These are phyloP conservation scores for Pseudotriccus pelzelni DNA, from an alignment of 2,797 vertebrate species.

Conservation along the genomic window DNA sequence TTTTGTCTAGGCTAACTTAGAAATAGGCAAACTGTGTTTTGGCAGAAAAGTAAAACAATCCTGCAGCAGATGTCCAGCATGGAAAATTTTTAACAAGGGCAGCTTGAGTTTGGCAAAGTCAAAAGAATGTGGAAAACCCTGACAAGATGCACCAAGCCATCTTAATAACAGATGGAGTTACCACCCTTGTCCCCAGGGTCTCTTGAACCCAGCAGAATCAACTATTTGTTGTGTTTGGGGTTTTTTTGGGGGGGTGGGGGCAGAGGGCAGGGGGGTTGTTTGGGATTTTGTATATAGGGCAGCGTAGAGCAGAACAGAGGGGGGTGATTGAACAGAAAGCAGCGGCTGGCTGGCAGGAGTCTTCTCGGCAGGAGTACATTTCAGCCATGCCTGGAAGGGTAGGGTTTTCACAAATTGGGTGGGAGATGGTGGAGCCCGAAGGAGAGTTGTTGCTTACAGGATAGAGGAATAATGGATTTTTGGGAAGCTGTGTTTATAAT, in stretches of 20 bases:
- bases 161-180: neutral
- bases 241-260: too few relatives aligned
- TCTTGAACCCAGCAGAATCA: neutral
- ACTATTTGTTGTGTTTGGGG: neutral
- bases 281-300: neutral
- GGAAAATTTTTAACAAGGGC: slow-evolving; percentile 47
- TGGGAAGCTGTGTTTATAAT: slow-evolving; percentile 48
- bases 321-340: neutral
- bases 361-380: neutral
- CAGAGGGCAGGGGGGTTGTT: too few relatives aligned
- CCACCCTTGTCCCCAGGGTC: neutral
- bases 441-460: neutral
- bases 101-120: slow-evolving; percentile 19
- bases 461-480: slow-evolving; percentile 39
- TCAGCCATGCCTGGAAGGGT: neutral
- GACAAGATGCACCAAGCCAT: neutral
- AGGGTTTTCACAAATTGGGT: neutral
- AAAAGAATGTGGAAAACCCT: slow-evolving; percentile 28
- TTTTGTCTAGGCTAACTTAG: slow-evolving; percentile 1
- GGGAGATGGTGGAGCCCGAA: neutral
- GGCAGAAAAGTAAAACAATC: slow-evolving; percentile 51
- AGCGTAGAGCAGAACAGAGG: neutral
- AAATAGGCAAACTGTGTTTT: slow-evolving; percentile 36
- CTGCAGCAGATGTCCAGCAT: slow-evolving; percentile 57
- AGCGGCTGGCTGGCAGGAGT: neutral